Evolutionary conservation across 53 echinoderm and acorn worm genomes (phyloP).

Genomic region (Paelopatides confundens): DNA sequence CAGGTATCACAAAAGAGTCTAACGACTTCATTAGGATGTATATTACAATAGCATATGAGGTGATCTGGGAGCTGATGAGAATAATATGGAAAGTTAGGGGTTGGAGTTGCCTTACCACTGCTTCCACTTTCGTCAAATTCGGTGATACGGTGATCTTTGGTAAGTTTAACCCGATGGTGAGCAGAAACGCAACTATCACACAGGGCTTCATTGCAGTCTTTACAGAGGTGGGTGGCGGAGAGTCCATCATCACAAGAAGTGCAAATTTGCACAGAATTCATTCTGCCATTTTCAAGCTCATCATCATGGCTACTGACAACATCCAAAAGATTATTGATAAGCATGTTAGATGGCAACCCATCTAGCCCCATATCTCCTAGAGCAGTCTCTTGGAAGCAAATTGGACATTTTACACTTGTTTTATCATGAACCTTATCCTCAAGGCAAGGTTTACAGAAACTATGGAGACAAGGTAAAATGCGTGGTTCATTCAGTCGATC

Average conservation of each 20-base stretch:
- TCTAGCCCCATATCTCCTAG: constrained; percentile 93
- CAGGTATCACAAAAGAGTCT: constrained; percentile 97
- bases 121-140: constrained; percentile 77
- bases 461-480: constrained; percentile 91
- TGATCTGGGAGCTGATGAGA: constrained; percentile 75
- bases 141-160: constrained; percentile 94
- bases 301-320: constrained; percentile 95
- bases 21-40: constrained; percentile 87
- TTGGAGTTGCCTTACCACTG: constrained; percentile 56
- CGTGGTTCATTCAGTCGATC: constrained; percentile 91
- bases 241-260: constrained; percentile 96
- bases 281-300: constrained; percentile 70
- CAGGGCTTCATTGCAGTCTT: constrained; percentile 88
- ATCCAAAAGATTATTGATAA: constrained; percentile 97
- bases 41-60: constrained; percentile 89
- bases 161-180: constrained; percentile 91
- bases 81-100: constrained; percentile 44
- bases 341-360: constrained; percentile 87
- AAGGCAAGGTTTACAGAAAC: constrained; percentile 92
- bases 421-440: constrained; percentile 86
- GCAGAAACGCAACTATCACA: constrained; percentile 98
- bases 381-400: constrained; percentile 90
- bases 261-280: constrained; percentile 65
- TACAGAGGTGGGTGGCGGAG: constrained; percentile 86
- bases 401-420: constrained; percentile 86